Conservation (phyloP, 2,113 vertebrate genomes). For the Ellobius talpinus region DNA sequence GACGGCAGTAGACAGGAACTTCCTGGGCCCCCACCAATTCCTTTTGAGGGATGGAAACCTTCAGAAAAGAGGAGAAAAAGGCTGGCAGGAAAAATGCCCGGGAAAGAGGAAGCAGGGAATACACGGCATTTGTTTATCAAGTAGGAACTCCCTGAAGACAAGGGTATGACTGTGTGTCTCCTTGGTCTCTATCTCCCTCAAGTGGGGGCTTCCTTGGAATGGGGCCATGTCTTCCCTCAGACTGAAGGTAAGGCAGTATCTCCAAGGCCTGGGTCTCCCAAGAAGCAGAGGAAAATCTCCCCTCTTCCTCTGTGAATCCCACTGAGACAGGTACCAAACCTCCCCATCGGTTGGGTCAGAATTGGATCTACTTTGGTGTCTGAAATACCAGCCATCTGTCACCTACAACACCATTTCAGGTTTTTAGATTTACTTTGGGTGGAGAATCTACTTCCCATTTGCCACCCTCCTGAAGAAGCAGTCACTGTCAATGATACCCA, state of each 20-base stretch:
- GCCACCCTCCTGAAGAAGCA: not conserved
- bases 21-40: not conserved
- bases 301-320: not conserved
- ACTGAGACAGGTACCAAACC: not conserved
- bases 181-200: not conserved
- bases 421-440: not conserved
- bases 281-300: not conserved
- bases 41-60: not conserved
- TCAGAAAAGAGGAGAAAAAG: not conserved
- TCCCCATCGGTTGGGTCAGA: not conserved
- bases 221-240: not conserved
- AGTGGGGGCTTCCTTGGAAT: not conserved
- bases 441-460: not conserved
- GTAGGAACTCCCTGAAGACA: not conserved
- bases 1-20: not conserved
- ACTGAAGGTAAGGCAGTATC: not conserved
- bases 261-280: not conserved
- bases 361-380: not conserved
- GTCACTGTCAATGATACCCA: not conserved
- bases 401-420: not conserved
- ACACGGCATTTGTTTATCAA: not conserved
- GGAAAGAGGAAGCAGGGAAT: not conserved
- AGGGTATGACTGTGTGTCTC: not conserved
- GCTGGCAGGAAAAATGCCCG: not conserved
- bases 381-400: not conserved